phyloP scores from a whole-genome alignment of 2,888 invertebrate species.

The Ernsta delagoae region DNA sequence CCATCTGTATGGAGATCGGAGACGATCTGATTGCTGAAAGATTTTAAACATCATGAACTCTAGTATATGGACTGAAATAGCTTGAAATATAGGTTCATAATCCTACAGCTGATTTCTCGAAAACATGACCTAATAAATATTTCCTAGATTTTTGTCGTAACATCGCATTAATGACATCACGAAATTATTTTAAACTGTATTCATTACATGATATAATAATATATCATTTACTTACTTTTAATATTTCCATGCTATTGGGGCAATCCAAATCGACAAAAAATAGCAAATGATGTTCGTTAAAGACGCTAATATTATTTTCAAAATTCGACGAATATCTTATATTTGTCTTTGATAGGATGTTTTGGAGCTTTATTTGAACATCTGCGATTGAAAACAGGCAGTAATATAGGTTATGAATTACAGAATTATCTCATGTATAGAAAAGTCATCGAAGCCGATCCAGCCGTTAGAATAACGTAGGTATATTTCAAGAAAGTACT shows the following conservation, averaged over 20 bases:
- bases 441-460: no score
- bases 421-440: no score
- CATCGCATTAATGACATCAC: no score
- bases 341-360: constrained; percentile 51
- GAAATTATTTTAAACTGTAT: no score
- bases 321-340: constrained; percentile 48
- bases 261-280: constrained; percentile 65
- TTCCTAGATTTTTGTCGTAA: no score
- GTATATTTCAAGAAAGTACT: constrained; percentile 46
- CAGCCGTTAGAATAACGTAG: no score
- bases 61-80: no score
- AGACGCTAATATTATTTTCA: constrained; percentile 40
- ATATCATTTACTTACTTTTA: constrained; percentile 53
- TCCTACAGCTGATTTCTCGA: no score
- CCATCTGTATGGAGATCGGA: constrained; percentile 67
- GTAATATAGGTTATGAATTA: no score
- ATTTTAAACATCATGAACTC: neutral
- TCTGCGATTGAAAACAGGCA: constrained; percentile 13
- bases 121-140: no score
- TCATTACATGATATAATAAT: no score
- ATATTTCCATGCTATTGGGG: constrained; percentile 45
- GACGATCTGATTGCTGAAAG: constrained; percentile 53
- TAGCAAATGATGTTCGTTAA: constrained; percentile 55
- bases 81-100: no score
- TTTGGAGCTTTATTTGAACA: constrained; percentile 47